phyloP scores from a whole-genome alignment of 2,888 invertebrate species.

The Allolobophora icterica region DNA sequence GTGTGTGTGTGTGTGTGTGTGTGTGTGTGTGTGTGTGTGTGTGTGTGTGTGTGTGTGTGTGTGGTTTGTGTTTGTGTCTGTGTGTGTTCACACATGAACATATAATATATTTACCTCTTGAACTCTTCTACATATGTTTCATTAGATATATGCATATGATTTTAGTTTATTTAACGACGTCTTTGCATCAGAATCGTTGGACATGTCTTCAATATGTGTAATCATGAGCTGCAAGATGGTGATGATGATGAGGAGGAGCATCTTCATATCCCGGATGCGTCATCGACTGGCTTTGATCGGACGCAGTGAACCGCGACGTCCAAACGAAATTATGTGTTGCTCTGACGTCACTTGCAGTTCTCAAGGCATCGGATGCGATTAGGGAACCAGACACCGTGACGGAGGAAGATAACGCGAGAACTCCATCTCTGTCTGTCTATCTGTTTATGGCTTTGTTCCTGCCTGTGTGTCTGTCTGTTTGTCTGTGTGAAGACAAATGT shows the following conservation, averaged over 20 bases:
- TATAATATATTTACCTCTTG: no score
- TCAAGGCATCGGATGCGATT: neutral
- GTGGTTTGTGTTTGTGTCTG: no score
- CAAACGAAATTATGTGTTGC: neutral
- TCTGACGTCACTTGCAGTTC: neutral
- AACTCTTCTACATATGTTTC: no score
- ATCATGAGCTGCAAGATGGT: neutral
- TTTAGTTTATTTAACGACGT: no score
- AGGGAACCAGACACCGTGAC: neutral
- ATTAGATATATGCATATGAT: no score
- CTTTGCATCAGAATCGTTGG: no score
- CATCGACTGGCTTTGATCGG: neutral
- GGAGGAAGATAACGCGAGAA: neutral
- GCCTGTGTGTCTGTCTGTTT: neutral
- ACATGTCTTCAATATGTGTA: no score
- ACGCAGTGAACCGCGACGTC: neutral
- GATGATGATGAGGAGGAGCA: neutral
- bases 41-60: no score
- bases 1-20: no score
- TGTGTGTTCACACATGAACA: no score
- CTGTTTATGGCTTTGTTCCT: neutral
- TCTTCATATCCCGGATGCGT: neutral
- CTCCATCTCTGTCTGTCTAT: no score
- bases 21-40: no score
- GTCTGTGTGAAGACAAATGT: neutral